Conservation (phyloP, 2,888 invertebrate species). For the Melinaea marsaeus region DNA sequence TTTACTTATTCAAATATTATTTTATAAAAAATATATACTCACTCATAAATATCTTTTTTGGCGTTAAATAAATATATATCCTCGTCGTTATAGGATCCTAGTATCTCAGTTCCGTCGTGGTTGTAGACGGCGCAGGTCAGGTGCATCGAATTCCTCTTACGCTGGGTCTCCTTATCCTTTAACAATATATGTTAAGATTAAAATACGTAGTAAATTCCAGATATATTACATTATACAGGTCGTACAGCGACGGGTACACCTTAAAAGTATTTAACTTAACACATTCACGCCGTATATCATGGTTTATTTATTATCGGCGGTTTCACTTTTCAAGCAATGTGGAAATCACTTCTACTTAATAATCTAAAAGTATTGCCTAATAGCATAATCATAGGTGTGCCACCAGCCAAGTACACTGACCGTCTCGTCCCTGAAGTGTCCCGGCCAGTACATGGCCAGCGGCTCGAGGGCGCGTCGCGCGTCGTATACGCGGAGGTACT, state of each 20-base stretch:
- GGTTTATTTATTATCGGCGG: too few species aligned
- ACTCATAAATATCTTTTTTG: constrained; percentile 64
- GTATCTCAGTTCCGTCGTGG: constrained; percentile 91
- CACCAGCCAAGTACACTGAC: constrained; percentile 26
- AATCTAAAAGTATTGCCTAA: too few species aligned
- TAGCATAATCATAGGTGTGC: too few species aligned
- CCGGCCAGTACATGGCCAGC: constrained; percentile 81
- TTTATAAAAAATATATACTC: constrained; percentile 33
- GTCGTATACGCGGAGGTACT: constrained; percentile 87
- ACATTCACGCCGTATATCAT: too few species aligned
- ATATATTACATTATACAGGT: too few species aligned
- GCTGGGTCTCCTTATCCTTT: constrained; percentile 34
- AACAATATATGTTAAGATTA: constrained; percentile 16
- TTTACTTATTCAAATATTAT: neutral
- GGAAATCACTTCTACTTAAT: too few species aligned
- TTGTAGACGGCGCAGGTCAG: constrained; percentile 95
- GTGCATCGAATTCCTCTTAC: constrained; percentile 66
- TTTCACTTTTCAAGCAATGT: too few species aligned
- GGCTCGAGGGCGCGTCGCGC: constrained; percentile 76
- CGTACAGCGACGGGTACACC: too few species aligned
- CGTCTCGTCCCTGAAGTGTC: constrained; percentile 38
- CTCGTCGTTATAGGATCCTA: constrained; percentile 96
- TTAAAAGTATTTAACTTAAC: too few species aligned
- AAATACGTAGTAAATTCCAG: too few species aligned
- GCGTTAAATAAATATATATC: constrained; percentile 93